Evolutionary conservation across 2,797 vertebrate genomes (phyloP).

Genomic region (Pygocentrus nattereri): DNA sequence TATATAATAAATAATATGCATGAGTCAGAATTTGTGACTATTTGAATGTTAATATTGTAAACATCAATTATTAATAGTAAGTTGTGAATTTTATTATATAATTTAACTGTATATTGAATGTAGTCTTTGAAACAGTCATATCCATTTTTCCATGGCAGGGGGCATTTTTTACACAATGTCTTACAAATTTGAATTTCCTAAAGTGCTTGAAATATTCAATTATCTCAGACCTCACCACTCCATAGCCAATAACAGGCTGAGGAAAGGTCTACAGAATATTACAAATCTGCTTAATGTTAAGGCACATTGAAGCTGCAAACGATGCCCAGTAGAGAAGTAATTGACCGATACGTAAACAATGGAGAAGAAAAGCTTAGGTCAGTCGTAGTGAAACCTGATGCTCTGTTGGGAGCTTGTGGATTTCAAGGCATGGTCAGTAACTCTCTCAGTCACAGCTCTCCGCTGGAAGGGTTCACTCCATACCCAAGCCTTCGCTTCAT

Average conservation of each 20-base stretch:
- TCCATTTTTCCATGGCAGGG: too few relatives aligned
- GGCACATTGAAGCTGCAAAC: not conserved
- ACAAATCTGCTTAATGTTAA: not conserved
- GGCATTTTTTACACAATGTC: too few relatives aligned
- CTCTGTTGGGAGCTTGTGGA: not conserved
- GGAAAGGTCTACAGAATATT: not conserved
- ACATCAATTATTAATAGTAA: too few relatives aligned
- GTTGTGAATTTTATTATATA: too few relatives aligned
- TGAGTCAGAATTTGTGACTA: too few relatives aligned
- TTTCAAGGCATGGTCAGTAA: not conserved
- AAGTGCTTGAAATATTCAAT: constrained; percentile 10
- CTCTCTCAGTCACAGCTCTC: not conserved
- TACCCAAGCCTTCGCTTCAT: not conserved
- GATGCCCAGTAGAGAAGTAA: not conserved
- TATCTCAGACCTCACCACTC: not conserved
- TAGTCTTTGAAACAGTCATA: too few relatives aligned
- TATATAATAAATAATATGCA: too few relatives aligned
- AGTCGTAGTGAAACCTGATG: not conserved
- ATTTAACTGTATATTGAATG: too few relatives aligned
- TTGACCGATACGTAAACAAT: constrained; percentile 6
- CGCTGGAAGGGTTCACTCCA: not conserved
- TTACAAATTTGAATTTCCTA: not conserved
- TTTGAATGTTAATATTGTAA: too few relatives aligned
- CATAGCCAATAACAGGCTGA: not conserved
- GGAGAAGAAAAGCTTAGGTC: not conserved